Evolutionary conservation across 2,888 invertebrate species (phyloP).

Genomic region (Aspidapion aeneum): DNA sequence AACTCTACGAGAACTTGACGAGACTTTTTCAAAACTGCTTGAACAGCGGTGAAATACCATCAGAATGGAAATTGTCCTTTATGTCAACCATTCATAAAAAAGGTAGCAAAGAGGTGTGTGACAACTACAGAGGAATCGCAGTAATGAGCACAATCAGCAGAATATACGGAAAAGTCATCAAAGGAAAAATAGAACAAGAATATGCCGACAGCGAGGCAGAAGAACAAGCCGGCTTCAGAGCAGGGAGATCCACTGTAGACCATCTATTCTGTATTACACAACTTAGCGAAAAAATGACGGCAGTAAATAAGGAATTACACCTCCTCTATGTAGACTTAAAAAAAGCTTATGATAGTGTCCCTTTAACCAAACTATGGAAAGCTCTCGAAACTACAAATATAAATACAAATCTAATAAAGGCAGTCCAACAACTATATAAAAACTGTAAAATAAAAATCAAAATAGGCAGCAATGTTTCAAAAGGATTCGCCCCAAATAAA

Average conservation of each 20-base stretch:
- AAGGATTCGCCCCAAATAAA: slow-evolving; percentile 1
- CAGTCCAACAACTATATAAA: background rate
- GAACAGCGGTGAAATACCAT: background rate
- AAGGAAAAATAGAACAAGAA: background rate
- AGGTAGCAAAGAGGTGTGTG: background rate
- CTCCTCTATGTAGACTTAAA: slow-evolving; percentile 6
- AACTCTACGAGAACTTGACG: background rate
- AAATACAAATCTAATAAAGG: background rate
- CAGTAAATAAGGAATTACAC: background rate
- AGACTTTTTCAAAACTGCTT: background rate
- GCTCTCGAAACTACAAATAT: background rate
- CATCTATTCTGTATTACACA: background rate
- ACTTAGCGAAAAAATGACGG: background rate
- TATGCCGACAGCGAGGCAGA: background rate
- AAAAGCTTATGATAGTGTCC: slow-evolving; percentile 6
- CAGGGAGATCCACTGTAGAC: background rate
- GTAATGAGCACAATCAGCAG: background rate
- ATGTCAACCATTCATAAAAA: background rate
- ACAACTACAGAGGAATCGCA: background rate
- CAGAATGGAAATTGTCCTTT: background rate
- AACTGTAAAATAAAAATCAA: slow-evolving; percentile 1
- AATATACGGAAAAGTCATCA: background rate
- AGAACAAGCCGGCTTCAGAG: background rate
- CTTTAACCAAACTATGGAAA: background rate
- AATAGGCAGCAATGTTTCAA: background rate